Conservation (phyloP, 2,888 invertebrate genomes). For the Cataglyphis albicans region DNA sequence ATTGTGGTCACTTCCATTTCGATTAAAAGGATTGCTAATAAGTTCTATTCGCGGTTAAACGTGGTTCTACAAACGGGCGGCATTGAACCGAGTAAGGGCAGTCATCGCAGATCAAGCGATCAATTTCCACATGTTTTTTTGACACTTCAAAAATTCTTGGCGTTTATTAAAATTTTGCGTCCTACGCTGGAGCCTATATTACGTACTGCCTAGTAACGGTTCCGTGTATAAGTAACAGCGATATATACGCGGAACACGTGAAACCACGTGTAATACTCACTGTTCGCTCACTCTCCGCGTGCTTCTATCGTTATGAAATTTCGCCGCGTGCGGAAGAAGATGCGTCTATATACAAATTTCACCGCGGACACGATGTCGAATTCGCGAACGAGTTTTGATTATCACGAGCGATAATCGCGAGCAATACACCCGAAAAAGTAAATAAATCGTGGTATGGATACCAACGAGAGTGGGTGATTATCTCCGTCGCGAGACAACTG, state of each 20-base stretch:
- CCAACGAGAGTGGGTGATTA: conserved; percentile 19
- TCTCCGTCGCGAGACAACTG: conserved; percentile 53
- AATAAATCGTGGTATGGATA: background rate
- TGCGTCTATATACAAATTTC: background rate
- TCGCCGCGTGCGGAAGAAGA: background rate
- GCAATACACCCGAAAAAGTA: background rate
- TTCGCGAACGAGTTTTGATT: background rate
- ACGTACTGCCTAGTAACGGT: too few species aligned
- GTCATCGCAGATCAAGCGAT: too few species aligned
- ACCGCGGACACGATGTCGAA: background rate
- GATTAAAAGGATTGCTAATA: too few species aligned
- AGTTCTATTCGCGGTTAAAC: too few species aligned
- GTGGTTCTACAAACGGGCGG: too few species aligned
- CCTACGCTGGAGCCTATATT: too few species aligned
- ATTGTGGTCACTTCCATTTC: too few species aligned
- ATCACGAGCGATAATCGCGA: background rate
- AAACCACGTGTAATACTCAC: conserved; percentile 34
- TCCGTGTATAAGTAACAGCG: background rate
- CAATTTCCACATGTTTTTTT: too few species aligned
- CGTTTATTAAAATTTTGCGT: too few species aligned
- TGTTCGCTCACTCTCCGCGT: conserved; percentile 13
- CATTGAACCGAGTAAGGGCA: too few species aligned
- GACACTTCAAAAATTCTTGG: too few species aligned
- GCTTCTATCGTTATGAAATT: conserved; percentile 3
- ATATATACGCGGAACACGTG: background rate